These are phyloP conservation scores for Radopholus similis DNA, from an alignment of 1,140 invertebrate genomes.

Conservation along the genomic window DNA sequence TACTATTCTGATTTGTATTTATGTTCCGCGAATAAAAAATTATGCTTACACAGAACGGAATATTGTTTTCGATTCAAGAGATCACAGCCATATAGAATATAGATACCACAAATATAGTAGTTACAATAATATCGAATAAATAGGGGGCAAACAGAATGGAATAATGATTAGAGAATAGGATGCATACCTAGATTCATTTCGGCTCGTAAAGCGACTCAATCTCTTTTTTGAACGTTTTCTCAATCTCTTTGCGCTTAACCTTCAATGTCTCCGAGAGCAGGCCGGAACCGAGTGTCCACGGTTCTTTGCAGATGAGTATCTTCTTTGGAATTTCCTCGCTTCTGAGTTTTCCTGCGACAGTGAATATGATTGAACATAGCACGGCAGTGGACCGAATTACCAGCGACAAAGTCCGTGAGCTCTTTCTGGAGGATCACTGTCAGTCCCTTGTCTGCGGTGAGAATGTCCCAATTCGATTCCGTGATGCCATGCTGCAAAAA, in stretches of 20 bases:
- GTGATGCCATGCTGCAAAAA: slow-evolving; percentile 50
- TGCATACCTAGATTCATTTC: no score
- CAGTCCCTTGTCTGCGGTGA: slow-evolving; percentile 51
- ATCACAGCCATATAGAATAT: no score
- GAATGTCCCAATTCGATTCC: slow-evolving; percentile 7
- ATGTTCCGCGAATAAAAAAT: no score
- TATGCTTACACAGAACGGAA: no score
- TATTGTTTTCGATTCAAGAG: no score
- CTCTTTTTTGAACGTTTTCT: slow-evolving; percentile 81
- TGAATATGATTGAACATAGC: neutral
- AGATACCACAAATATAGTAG: no score
- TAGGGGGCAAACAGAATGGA: no score
- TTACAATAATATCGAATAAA: no score
- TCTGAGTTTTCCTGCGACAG: slow-evolving; percentile 63
- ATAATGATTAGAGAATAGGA: no score
- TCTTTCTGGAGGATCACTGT: slow-evolving; percentile 47
- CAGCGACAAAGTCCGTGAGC: slow-evolving; percentile 42
- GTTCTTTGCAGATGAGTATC: slow-evolving; percentile 78
- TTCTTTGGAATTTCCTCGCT: slow-evolving; percentile 88
- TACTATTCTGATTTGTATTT: no score
- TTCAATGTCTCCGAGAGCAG: slow-evolving; percentile 93
- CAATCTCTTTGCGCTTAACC: slow-evolving; percentile 88
- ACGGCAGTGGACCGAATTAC: slow-evolving; percentile 20
- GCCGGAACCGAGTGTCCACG: slow-evolving; percentile 92
- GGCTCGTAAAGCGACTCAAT: slow-evolving; percentile 81